A percentile compares a stretch with the other conserved stretches of the same genome.
Conservation (phyloP, 2,797 vertebrate species). For the Mus minutoides region DNA sequence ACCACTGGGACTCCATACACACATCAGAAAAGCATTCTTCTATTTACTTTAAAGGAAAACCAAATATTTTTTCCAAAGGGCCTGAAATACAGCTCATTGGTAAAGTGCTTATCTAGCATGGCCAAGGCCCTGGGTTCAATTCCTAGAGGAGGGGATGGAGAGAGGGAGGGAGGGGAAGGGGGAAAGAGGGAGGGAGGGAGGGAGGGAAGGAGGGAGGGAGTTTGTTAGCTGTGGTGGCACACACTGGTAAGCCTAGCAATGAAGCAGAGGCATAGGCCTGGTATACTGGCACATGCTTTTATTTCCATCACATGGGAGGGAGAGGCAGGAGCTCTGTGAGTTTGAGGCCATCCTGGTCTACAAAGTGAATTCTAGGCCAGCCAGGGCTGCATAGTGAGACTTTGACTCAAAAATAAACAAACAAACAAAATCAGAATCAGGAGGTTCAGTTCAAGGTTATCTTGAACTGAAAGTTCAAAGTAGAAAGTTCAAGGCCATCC, state of each 20-base stretch:
- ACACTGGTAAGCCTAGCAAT: too few species aligned
- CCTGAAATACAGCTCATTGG: background rate
- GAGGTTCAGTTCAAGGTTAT: background rate
- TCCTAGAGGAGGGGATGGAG: background rate
- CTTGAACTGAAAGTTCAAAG: background rate
- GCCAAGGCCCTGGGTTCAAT: background rate
- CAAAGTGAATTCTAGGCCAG: background rate
- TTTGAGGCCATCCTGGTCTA: background rate
- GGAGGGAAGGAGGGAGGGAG: too few species aligned
- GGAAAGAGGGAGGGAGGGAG: too few species aligned
- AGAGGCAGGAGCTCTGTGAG: background rate
- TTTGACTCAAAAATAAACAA: background rate
- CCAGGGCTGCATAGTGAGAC: background rate
- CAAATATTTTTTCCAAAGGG: background rate
- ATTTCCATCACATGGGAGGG: background rate
- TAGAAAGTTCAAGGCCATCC: background rate
- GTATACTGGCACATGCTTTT: background rate
- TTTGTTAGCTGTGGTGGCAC: background rate
- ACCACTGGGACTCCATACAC: background rate
- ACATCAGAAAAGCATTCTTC: background rate
- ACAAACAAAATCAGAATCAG: background rate
- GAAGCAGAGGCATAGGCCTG: background rate
- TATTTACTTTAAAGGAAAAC: background rate
- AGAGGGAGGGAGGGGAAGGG: background rate
- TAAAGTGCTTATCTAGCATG: background rate